Conservation (phyloP, 2,113 vertebrate species). For the Jacana jacana region DNA sequence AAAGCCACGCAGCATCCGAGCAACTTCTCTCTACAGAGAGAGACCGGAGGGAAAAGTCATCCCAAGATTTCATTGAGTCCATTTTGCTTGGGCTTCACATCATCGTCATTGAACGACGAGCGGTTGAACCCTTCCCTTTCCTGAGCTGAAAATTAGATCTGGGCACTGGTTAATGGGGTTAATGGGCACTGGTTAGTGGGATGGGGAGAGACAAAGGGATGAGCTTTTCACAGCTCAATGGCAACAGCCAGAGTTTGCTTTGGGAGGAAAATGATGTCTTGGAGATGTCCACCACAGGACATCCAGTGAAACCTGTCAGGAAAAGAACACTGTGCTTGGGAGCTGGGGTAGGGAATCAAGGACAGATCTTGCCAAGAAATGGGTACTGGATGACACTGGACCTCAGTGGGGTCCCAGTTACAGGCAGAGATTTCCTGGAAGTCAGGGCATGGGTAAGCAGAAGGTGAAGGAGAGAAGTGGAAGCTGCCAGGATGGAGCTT, state of each 20-base stretch:
- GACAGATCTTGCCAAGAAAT: background rate
- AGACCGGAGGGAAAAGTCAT: background rate
- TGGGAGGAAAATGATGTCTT: fast-evolving
- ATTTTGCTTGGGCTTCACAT: background rate
- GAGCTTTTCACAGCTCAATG: background rate
- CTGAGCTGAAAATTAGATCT: background rate
- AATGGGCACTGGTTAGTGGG: too few species aligned
- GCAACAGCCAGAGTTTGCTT: background rate
- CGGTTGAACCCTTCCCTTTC: background rate
- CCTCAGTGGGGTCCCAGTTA: background rate
- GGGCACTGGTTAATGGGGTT: background rate
- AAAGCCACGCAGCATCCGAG: background rate
- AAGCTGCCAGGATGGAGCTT: background rate
- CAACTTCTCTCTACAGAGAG: background rate
- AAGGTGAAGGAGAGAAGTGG: background rate
- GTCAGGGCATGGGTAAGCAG: background rate
- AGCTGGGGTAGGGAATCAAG: background rate
- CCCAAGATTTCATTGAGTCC: background rate
- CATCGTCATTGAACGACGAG: fast-evolving
- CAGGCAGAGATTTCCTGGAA: background rate
- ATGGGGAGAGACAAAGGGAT: background rate
- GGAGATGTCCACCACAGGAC: background rate
- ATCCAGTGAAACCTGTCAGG: background rate
- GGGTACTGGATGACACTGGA: background rate
- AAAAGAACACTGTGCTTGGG: background rate